Evolutionary conservation across 2,888 invertebrate species (phyloP), one percentile per base, ranked within the genome.

Genomic region (Linnaemya tessellans): DNA sequence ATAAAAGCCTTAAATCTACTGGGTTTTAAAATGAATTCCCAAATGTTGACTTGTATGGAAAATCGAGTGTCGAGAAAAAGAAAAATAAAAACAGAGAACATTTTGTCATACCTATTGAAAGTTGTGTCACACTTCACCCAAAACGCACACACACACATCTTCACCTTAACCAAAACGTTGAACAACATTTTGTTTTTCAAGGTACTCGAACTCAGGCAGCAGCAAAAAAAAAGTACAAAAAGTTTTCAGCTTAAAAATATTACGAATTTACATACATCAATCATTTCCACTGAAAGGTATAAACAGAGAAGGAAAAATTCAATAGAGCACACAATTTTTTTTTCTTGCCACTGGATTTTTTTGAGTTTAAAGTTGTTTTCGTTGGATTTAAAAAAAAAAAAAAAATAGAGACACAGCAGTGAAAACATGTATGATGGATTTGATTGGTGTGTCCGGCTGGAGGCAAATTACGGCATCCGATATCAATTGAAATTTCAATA

Each of bases 41-140:
- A 25, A 1, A 38, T 22, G 7, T 15, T 46, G 5, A 30, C 3
- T 8, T 56, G 15, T 22, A 38, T n/a, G 22, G 7, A 3, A 67
- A 77, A 18, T 9, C 58, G 35, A 78, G 38, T 54, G 25, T 25
- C 11, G 30, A 30, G 5, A 5, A 62, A 71, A 54, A 62, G n/a
- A 79, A 54, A 9, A 43, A 58, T 65, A 22, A 71, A 73, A 65
- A 73, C 22, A 56, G 22, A 11, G 30, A 49, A 65, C 22, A 49
- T 73, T 67, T 49, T 71, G 71, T 46, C 64, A 71, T 54, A 35
- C 9, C 10, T n/a, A 35, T 38, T 46, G 22, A 73, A 80, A 65
- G 56, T 73, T 41, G 38, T 46, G 1, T 22, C n/a, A 58, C 22
- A 43, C 41, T 35, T 11, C 35, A n/a, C 4, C 18, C 11, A 20